These are phyloP conservation scores for Ochropleura leucogaster DNA, from an alignment of 2,888 invertebrate genomes.

Conservation along the genomic window DNA sequence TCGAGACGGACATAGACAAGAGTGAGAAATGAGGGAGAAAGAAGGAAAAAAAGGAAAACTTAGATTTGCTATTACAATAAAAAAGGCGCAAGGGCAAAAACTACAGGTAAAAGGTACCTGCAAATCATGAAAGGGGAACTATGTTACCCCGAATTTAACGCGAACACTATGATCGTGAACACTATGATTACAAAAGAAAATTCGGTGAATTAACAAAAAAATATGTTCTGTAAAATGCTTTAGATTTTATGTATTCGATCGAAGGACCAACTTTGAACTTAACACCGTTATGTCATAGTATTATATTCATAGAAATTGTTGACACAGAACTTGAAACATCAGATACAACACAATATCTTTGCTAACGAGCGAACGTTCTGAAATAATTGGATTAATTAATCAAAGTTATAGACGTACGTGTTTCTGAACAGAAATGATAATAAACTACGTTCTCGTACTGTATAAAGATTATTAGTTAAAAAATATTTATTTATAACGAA, in stretches of 20 bases:
- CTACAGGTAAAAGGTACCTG: no score
- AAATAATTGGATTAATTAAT: conserved; percentile 20
- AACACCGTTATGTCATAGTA: not conserved
- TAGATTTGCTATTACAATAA: no score
- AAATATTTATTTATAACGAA: no score
- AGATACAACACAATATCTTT: not conserved
- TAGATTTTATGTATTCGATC: not conserved
- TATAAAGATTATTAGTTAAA: no score
- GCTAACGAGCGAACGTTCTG: conserved; percentile 12
- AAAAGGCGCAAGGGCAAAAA: no score
- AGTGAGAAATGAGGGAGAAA: no score
- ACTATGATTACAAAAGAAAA: not conserved
- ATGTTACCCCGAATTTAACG: no score
- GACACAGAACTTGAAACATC: not conserved
- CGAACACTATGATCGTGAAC: no score
- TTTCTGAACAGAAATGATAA: not conserved
- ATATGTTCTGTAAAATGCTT: not conserved
- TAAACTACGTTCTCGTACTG: not conserved
- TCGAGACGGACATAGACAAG: no score
- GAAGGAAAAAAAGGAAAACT: no score
- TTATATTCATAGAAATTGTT: not conserved
- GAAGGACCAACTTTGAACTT: conserved; percentile 31
- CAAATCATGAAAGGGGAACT: no score
- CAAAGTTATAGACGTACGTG: conserved; percentile 1
- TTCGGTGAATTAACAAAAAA: not conserved